Evolutionary conservation across 2,113 vertebrate genomes (phyloP), one percentile per base, ranked within the genome.

Genomic region (Stigmatopora argus): DNA sequence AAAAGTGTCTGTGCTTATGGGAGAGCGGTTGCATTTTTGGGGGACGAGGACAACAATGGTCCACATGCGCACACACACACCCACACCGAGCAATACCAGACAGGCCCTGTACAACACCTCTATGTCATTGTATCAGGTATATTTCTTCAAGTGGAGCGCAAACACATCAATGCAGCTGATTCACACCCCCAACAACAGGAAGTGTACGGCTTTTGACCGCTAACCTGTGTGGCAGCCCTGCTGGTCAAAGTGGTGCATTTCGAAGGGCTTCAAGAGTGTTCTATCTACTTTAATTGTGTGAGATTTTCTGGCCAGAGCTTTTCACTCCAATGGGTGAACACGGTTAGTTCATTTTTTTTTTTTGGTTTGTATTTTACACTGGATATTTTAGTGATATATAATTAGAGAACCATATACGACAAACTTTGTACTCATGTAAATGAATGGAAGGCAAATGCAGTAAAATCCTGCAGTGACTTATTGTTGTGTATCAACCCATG

Each of bases 111-210:
- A 75, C 11, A n/a, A 79, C 83, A 83, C 69, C 77, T 86, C 72
- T 79, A 69, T 62, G 70, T 74, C 78, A 78, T 75, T 78, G 69
- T 84, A 86, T 90, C 89, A 90, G 89, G 87, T 89, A 88, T 75
- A 85, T 84, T 74, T 78, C 79, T 81, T 86, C 81, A 84, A 23
- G 81, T 71, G 83, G 82, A 85, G 75, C 78, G 41, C 78, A 73
- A 77, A 73, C 76, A 78, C 78, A 85, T 74, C 78, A 76, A 71
- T 80, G 72, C 70, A 78, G 74, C 62, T 65, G 75, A 82, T 57
- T 46, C 44, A 12, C 61, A 11, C 21, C 45, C 44, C 13, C 7
- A 80, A 71, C 71, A 51, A 77, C 71, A 82, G 81, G 82, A 82
- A 82, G 84, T 81, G 78, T 78, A 78, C 84, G 79, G 70, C 81